phyloP scores from a whole-genome alignment of 2,113 vertebrate species.

The Maccullochella peelii region DNA sequence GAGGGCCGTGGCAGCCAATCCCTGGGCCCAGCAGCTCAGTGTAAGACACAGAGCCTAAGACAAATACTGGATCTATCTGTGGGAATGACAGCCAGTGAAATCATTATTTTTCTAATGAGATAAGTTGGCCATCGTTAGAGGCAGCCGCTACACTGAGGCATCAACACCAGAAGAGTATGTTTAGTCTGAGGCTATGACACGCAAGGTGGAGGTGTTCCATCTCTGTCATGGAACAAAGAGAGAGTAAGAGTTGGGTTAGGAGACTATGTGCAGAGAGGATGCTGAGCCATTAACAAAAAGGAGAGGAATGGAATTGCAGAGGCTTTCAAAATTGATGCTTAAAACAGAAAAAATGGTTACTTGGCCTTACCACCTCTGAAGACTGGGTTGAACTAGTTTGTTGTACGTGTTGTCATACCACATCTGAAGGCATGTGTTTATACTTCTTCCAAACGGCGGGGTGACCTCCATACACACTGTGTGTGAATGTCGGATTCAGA shows the following conservation, averaged over 20 bases:
- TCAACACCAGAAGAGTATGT: conserved; percentile 78
- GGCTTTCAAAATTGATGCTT: neutral
- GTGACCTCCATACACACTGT: neutral
- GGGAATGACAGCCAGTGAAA: conserved; percentile 80
- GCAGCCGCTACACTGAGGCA: conserved; percentile 65
- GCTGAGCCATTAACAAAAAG: conserved; percentile 22
- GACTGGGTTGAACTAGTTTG: neutral
- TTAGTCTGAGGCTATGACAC: conserved; percentile 80
- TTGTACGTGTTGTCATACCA: neutral
- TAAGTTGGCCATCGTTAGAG: conserved; percentile 69
- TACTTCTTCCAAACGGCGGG: neutral
- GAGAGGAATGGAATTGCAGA: neutral
- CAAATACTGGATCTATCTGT: conserved; percentile 82
- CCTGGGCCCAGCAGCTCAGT: conserved; percentile 34
- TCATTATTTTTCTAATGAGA: conserved; percentile 86
- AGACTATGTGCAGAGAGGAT: conserved; percentile 32
- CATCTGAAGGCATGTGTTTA: neutral
- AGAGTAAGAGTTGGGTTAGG: conserved; percentile 21
- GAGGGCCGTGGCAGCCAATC: conserved; percentile 58
- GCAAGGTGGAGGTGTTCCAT: conserved; percentile 80
- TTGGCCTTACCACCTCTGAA: neutral
- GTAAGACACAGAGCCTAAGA: conserved; percentile 67
- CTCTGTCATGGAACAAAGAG: conserved; percentile 69
- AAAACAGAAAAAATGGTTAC: neutral
- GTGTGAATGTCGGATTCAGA: neutral